These are phyloP conservation scores for Drosophila lini DNA, from an alignment of 1,140 invertebrate species.

Conservation along the genomic window DNA sequence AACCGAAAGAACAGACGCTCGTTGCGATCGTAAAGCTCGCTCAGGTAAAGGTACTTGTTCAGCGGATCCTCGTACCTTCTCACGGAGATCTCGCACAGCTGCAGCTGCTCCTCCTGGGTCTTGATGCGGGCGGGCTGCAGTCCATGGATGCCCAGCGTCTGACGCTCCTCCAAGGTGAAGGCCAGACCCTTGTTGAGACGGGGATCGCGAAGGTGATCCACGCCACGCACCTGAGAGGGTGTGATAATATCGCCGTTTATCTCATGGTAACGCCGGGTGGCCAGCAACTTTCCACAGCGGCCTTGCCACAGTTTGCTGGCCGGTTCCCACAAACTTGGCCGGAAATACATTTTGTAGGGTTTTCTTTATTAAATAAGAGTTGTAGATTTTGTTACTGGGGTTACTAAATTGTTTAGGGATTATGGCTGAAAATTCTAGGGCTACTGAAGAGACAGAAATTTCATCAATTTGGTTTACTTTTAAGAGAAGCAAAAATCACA, in stretches of 20 bases:
- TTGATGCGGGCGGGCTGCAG: slow-evolving; percentile 96
- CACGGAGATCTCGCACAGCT: slow-evolving; percentile 93
- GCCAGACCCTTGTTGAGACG: slow-evolving; percentile 95
- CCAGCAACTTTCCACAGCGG: slow-evolving; percentile 48
- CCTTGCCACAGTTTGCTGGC: slow-evolving; percentile 60
- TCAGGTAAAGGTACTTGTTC: slow-evolving; percentile 95
- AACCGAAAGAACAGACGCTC: slow-evolving; percentile 98
- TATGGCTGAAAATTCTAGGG: background rate
- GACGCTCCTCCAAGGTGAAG: slow-evolving; percentile 95
- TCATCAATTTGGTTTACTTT: no score
- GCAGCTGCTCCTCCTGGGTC: slow-evolving; percentile 95
- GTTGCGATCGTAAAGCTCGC: slow-evolving; percentile 96
- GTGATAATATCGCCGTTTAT: slow-evolving; percentile 87
- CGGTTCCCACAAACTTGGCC: slow-evolving; percentile 61
- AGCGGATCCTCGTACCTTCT: slow-evolving; percentile 93
- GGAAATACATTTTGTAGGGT: background rate
- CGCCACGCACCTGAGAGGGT: slow-evolving; percentile 88
- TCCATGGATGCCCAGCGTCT: slow-evolving; percentile 96
- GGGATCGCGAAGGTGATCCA: slow-evolving; percentile 93
- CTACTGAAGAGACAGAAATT: background rate
- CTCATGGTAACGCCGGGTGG: slow-evolving; percentile 86
- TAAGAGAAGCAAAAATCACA: no score
- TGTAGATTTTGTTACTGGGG: background rate
- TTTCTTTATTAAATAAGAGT: background rate
- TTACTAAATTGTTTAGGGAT: background rate